Percentiles rank a stretch among this genome's conserved stretches.
These are phyloP conservation scores for Sanderia malayensis DNA, from an alignment of 30 jellyfish, hydroid and myxozoan species.

Conservation along the genomic window DNA sequence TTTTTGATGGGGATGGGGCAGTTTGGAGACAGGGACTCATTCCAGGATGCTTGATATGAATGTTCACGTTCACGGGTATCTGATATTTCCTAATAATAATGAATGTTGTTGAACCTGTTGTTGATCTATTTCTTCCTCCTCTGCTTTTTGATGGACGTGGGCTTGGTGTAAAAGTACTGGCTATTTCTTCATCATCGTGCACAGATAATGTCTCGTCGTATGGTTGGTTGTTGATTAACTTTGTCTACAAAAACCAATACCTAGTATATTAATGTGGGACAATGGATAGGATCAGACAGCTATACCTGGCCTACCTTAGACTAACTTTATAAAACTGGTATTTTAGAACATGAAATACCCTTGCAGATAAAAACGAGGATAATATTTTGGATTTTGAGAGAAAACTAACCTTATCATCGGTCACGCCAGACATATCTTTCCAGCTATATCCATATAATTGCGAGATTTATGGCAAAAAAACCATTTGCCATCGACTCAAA, in stretches of 20 bases:
- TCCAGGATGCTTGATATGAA: too few relatives aligned
- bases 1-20: too few relatives aligned
- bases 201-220: conserved; percentile 94
- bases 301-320: not conserved
- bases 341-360: not conserved
- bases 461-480: too few relatives aligned
- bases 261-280: not conserved
- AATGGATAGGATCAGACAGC: not conserved
- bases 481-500: too few relatives aligned
- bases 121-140: conserved; percentile 30
- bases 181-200: conserved; percentile 97
- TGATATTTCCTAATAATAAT: too few relatives aligned
- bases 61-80: too few relatives aligned
- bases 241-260: conserved; percentile 24
- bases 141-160: conserved; percentile 81
- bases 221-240: conserved; percentile 66
- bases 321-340: not conserved
- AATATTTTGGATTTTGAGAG: not conserved
- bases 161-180: conserved; percentile 93
- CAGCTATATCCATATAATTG: not conserved
- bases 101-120: too few relatives aligned
- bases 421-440: conserved; percentile 33
- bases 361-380: not conserved
- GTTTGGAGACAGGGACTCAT: too few relatives aligned
- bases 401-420: conserved; percentile 41